Base-by-base conservation (phyloP, 2,888 invertebrate species). In the Eristalis tenax region DNA sequence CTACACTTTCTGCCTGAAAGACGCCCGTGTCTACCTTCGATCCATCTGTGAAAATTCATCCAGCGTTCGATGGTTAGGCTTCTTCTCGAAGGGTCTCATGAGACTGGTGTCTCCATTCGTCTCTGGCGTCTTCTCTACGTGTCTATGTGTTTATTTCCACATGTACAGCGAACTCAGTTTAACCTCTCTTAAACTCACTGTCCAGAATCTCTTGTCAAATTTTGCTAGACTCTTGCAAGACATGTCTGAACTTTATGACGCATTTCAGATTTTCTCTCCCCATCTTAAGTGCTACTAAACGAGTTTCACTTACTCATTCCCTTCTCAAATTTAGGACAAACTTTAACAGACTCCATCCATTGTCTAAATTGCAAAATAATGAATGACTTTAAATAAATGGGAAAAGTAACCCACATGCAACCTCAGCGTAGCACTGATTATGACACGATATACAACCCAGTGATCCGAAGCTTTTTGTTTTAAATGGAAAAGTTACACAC, bases 351-450 rank as follows among this genome's bases (percentile, higher is more conserved):
- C 32, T 32, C 18, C 8, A 5, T 50, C 18, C 18, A 18, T 8
- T 5, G 8, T 50, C 2, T 22, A 50, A 61, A 77, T 77, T 69
- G 32, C 15, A 32, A 77, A 64, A 64, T 63, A 70, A 69, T 35
- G 63, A 63, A 18, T 50, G 18, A 50, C 18, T 50, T 50, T 18
- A 18, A 50, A 8, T 50, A n/a, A n/a, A n/a, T 6, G n/a, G 6
- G 50, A n/a, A 50, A 50, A n/a, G 5, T 50, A 4, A 13, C 50
- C 4, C n/a, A n/a, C n/a, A 50, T 0, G 50, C 18, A 50, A 50
- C 8, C 50, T 50, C 50, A n/a, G 50, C 50, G 6, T 64, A 13
- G 15, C 63, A 15, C 56, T 78, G 78, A 64, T 70, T 57, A 78
- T 65, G 78, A 65, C 78, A 71, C 50, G 32, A 63, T 13, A 69